Base-by-base conservation (phyloP, 2,888 invertebrate genomes). In the Drosophila phalerata region DNA sequence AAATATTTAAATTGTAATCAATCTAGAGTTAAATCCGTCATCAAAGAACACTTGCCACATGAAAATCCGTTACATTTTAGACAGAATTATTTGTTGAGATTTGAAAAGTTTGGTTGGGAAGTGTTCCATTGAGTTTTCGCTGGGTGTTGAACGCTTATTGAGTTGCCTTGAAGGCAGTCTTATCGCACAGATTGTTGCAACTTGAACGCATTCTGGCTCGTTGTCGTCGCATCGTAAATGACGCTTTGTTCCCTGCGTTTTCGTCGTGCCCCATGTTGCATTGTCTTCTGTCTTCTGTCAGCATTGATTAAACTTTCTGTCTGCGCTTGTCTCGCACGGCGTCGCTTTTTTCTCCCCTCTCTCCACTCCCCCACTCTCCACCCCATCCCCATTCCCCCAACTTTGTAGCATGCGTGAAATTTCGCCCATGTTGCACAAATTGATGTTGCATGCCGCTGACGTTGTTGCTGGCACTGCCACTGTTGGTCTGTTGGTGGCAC, bases 371-470 rank as follows among this genome's bases (percentile, higher is more conserved):
- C 17, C 17, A 3, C 19, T 3, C n/a, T 13, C 17, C 4, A 8
- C 8, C 42, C 17, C 4, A 8, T 28, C 28, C 25, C 17, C 22
- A n/a, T n/a, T n/a, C 1, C n/a, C n/a, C 32, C 37, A 9, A 38
- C 30, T 15, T 17, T 25, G 80, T 72, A 67, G 69, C 81, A 81
- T 85, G 81, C 85, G 81, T 81, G 81, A 84, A 81, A 81, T 81
- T 81, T 84, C 63, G 84, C 75, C 82, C 81, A 81, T 81, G 85
- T 84, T 84, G 85, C 85, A 81, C 81, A 84, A 81, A 84, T 84
- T 84, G 85, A 78, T 84, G 79, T 80, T 80, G 81, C 81, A 81
- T 84, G 85, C 78, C 79, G 57, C 63, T 65, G 81, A 55, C 74
- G 61, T 65, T 53, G 78, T 51, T 49, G 58, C 17, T 45, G 56